Percentiles rank a stretch among this genome's conserved stretches.
These are phyloP conservation scores for Huso huso DNA, from an alignment of 2,797 vertebrate genomes.

Conservation along the genomic window DNA sequence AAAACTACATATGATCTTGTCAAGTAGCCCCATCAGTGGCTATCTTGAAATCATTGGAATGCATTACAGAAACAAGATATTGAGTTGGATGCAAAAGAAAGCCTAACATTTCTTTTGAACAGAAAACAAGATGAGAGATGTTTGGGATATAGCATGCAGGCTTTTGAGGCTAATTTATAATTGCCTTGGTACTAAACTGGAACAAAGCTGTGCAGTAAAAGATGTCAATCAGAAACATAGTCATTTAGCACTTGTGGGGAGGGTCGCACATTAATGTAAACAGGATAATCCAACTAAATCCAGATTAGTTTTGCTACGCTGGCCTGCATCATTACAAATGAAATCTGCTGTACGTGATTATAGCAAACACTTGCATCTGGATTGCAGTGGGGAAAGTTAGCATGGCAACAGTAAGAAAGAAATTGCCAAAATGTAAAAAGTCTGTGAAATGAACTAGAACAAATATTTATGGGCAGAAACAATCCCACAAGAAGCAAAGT, in stretches of 20 bases:
- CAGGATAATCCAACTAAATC: conserved; percentile 30
- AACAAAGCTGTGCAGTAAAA: conserved; percentile 20
- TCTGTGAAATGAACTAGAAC: conserved; percentile 17
- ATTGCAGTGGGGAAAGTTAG: conserved; percentile 4
- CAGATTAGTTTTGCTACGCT: conserved; percentile 28
- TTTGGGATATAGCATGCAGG: conserved; percentile 4
- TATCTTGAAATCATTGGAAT: no score
- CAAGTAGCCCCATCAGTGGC: no score
- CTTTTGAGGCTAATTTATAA: conserved; percentile 24
- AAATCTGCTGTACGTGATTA: conserved; percentile 17
- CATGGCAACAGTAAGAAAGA: conserved; percentile 11
- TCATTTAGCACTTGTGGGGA: conserved; percentile 10
- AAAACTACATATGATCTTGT: no score
- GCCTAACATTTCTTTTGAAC: neutral
- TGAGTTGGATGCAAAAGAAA: neutral
- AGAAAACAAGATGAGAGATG: conserved; percentile 9
- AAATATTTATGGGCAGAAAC: conserved; percentile 3
- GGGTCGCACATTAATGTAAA: conserved; percentile 27
- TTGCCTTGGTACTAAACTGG: conserved; percentile 20
- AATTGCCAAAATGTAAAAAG: conserved; percentile 11
- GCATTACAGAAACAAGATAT: no score
- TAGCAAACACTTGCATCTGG: conserved; percentile 1
- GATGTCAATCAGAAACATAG: conserved; percentile 12
- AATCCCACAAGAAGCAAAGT: neutral
- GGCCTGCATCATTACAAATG: conserved; percentile 25